Evolutionary conservation across 2,888 invertebrate species (phyloP).

Genomic region (Congeria kusceri): DNA sequence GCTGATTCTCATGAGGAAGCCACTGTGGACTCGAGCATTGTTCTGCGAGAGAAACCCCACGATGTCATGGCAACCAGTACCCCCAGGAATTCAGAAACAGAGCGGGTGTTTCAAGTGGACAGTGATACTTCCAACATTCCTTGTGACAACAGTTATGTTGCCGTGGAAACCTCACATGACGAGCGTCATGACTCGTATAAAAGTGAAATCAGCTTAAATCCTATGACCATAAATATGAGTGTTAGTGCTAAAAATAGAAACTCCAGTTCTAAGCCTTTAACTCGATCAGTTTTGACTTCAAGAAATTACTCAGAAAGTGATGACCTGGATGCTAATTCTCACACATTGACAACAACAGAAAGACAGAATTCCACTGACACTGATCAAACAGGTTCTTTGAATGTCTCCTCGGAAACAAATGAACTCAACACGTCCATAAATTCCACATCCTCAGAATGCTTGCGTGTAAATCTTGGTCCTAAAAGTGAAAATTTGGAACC

Average conservation of each 20-base stretch:
- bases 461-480: conserved; percentile 73
- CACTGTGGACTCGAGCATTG: background rate
- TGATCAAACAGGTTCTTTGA: conserved; percentile 23
- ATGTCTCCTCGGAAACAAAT: conserved; percentile 15
- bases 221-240: conserved; percentile 35
- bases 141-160: conserved; percentile 49
- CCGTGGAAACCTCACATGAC: conserved; percentile 38
- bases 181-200: conserved; percentile 54
- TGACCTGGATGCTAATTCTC: conserved; percentile 14
- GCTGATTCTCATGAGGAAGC: too few relatives aligned
- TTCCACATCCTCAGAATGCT: conserved; percentile 30
- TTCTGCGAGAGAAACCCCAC: conserved; percentile 45
- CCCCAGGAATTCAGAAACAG: conserved; percentile 53
- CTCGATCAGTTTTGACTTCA: background rate
- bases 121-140: conserved; percentile 39
- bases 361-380: conserved; percentile 24
- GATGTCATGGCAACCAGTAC: conserved; percentile 66
- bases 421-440: conserved; percentile 27
- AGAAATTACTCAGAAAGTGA: background rate
- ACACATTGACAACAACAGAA: conserved; percentile 13
- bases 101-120: conserved; percentile 48
- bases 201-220: conserved; percentile 49
- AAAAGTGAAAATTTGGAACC: conserved; percentile 73
- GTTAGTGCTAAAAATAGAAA: conserved; percentile 17
- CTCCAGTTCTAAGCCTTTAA: conserved; percentile 8